Evolutionary conservation across 2,797 vertebrate species (phyloP), one percentile per base, ranked within the genome.

Genomic region (Choloepus didactylus): DNA sequence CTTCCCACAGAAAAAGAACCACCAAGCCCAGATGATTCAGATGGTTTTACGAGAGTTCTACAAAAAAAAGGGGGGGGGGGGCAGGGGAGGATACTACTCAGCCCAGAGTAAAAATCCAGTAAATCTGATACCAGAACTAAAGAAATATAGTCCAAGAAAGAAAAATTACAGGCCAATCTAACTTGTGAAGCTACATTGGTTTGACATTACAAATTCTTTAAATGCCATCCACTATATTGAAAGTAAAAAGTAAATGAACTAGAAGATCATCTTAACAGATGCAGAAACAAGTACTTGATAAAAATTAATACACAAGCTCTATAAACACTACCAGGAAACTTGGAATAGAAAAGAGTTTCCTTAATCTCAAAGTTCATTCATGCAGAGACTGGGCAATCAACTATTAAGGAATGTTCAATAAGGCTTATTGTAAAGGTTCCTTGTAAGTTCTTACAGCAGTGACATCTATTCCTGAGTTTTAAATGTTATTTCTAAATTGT

Each of bases 1-100:
- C 69, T 80, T 81, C 31, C 59, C 59, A 62, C 49, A 27, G 38
- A 54, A 82, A 94, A 93, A 89, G 16, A 93, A 75, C 59, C 35
- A 44, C 6, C 35, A 66, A 83, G 6, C 21, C 51, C 69, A 73
- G 38, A 79, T 95, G 73, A 97, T 90, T 96, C 87, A 96, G 38
- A 60, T 72, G 60, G 18, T 11, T 35, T 83, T 91, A 67, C 3
- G 84, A 95, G 75, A 96, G 91, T 79, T 80, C 51, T 95, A 84
- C 73, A 49, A 44, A 83, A 69, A 95, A 41, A 44, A 44, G 6
- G 41, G 35, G 35, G 35, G 35, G 6, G 41, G 41, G 41, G 41
- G 41, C 41, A 44, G 41, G 41, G 41, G 41, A 95, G 93, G 56
- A 72, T 29, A 67, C 19, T 31, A 23, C 29, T 35, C 15, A 84